Evolutionary conservation across 1,140 invertebrate species (phyloP).

Genomic region (Ridgeia piscesae): DNA sequence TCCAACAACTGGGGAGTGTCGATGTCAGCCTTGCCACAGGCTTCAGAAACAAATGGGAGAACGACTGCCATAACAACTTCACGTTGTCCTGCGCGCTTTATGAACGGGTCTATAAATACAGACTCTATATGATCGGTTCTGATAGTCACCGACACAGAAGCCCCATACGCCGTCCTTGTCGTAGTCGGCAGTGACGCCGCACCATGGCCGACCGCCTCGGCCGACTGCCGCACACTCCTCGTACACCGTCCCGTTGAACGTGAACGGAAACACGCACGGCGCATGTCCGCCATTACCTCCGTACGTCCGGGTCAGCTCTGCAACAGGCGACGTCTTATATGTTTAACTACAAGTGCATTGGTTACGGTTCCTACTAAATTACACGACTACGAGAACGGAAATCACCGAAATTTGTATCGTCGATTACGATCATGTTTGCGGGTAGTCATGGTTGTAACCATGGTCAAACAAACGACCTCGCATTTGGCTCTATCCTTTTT

Average conservation of each 20-base stretch:
- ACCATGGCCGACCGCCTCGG: constrained; percentile 25
- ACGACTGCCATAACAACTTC: not conserved
- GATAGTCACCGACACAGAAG: constrained; percentile 24
- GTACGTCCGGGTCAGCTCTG: not conserved
- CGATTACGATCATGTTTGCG: too few relatives aligned
- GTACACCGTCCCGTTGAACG: constrained; percentile 31
- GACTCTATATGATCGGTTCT: not conserved
- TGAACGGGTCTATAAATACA: not conserved
- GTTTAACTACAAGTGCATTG: not conserved
- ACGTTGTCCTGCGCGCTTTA: not conserved
- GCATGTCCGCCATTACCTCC: not conserved
- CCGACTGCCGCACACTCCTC: constrained; percentile 25
- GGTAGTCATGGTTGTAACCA: too few relatives aligned
- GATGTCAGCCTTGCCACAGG: too few relatives aligned
- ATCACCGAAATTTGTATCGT: too few relatives aligned
- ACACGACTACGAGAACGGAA: too few relatives aligned
- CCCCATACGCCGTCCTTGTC: constrained; percentile 32
- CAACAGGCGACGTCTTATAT: not conserved
- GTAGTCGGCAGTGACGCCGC: constrained; percentile 30
- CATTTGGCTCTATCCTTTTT: too few relatives aligned
- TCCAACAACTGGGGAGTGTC: too few relatives aligned
- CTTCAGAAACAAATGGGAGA: too few relatives aligned
- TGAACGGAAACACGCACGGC: constrained; percentile 33
- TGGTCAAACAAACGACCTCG: too few relatives aligned
- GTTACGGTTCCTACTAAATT: too few relatives aligned